These are phyloP conservation scores for Amia ocellicauda DNA, from an alignment of 2,113 vertebrate species.

Conservation along the genomic window DNA sequence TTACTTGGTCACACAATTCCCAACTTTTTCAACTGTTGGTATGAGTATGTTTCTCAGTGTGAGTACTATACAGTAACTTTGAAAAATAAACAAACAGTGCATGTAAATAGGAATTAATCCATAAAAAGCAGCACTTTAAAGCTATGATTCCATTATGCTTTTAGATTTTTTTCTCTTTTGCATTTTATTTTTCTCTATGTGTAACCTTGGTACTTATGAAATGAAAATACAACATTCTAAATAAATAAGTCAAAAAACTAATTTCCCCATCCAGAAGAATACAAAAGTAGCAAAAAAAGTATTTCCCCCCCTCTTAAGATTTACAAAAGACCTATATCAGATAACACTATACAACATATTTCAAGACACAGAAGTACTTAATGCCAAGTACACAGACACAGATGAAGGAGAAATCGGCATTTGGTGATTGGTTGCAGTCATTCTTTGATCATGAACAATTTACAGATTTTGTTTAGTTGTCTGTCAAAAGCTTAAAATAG, in stretches of 20 bases:
- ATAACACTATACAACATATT: slow-evolving; percentile 1
- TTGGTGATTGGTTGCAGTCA: slow-evolving; percentile 1
- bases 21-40: slow-evolving; percentile 37
- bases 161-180: slow-evolving; percentile 22
- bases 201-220: slow-evolving; percentile 63
- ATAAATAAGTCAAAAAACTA: slow-evolving; percentile 52
- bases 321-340: slow-evolving; percentile 41
- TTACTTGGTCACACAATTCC: slow-evolving; percentile 62
- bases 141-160: slow-evolving; percentile 29
- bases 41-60: slow-evolving; percentile 8
- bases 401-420: neutral
- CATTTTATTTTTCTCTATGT: slow-evolving; percentile 37
- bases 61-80: neutral
- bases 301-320: slow-evolving; percentile 26
- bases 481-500: neutral
- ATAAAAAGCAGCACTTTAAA: slow-evolving; percentile 51
- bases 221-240: slow-evolving; percentile 48
- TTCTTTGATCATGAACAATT: neutral
- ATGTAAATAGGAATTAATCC: slow-evolving; percentile 13
- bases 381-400: neutral
- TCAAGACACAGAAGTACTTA: slow-evolving; percentile 1
- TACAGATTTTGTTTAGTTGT: neutral
- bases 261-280: slow-evolving; percentile 48
- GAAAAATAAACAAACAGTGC: slow-evolving; percentile 25
- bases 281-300: slow-evolving; percentile 62